Percentiles rank a stretch among this genome's conserved stretches.
Evolutionary conservation across 2,113 vertebrate species (phyloP).

Genomic region (Odontophorus gujanensis): DNA sequence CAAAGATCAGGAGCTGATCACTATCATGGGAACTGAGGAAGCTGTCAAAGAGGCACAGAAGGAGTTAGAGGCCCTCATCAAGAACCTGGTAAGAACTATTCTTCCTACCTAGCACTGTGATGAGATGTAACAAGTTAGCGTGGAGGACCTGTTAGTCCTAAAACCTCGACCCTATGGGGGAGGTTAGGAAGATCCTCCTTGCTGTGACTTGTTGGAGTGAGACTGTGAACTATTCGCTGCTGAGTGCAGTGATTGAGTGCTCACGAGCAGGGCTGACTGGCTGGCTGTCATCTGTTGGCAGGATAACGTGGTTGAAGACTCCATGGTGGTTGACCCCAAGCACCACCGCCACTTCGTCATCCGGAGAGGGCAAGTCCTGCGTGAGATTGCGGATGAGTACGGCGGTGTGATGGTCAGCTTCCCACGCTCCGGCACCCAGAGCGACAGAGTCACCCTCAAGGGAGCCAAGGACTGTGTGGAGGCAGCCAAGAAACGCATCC

Average conservation of each 20-base stretch:
- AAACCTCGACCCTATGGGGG: neutral
- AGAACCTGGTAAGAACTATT: conserved; percentile 85
- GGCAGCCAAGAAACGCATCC: conserved; percentile 96
- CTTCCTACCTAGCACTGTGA: neutral
- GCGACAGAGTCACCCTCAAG: conserved; percentile 93
- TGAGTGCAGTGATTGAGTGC: neutral
- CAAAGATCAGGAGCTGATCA: conserved; percentile 97
- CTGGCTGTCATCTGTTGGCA: conserved; percentile 51
- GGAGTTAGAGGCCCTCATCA: conserved; percentile 93
- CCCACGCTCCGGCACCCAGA: conserved; percentile 90
- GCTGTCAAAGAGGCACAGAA: conserved; percentile 92
- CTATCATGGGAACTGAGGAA: conserved; percentile 94
- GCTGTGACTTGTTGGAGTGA: neutral
- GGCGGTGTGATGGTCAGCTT: conserved; percentile 98
- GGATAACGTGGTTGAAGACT: conserved; percentile 95
- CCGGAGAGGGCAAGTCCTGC: conserved; percentile 92
- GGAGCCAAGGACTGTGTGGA: conserved; percentile 98
- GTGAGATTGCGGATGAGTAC: conserved; percentile 95
- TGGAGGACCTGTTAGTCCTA: neutral
- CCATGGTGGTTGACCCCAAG: conserved; percentile 91
- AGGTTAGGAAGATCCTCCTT: neutral
- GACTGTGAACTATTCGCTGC: neutral
- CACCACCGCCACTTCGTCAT: conserved; percentile 97
- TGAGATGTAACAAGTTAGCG: rapidly evolving
- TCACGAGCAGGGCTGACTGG: neutral